Evolutionary conservation across 2,888 invertebrate species (phyloP).

Genomic region (Oligia latruncula): DNA sequence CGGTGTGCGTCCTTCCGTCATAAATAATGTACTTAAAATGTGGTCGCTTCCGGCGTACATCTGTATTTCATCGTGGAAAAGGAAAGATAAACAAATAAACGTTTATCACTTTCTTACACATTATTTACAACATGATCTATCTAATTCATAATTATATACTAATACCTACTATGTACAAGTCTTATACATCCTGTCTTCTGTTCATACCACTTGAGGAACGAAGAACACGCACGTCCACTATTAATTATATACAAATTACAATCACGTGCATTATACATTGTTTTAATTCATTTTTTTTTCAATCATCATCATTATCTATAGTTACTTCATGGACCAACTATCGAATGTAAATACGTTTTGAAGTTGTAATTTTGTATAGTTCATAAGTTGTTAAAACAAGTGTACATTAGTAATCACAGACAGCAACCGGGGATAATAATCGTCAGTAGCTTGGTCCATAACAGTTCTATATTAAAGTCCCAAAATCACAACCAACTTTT

Average conservation of each 20-base stretch:
- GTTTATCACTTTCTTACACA: slow-evolving; percentile 52
- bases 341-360: neutral
- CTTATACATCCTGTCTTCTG: slow-evolving; percentile 12
- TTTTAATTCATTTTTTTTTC: slow-evolving; percentile 8
- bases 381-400: neutral
- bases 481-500: slow-evolving; percentile 48
- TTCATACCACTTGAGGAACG: slow-evolving; percentile 3
- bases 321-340: slow-evolving; percentile 33
- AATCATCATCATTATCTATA: slow-evolving; percentile 1
- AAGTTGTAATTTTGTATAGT: neutral
- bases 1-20: slow-evolving; percentile 8
- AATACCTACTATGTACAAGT: slow-evolving; percentile 50
- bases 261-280: slow-evolving; percentile 6
- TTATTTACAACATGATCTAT: slow-evolving; percentile 63
- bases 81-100: slow-evolving; percentile 42
- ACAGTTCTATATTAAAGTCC: slow-evolving; percentile 15
- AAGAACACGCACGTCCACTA: neutral
- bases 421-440: neutral
- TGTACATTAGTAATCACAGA: neutral
- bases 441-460: slow-evolving; percentile 34
- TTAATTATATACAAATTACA: slow-evolving; percentile 34
- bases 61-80: slow-evolving; percentile 28
- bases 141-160: slow-evolving; percentile 49
- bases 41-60: slow-evolving; percentile 25
- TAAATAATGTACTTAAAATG: slow-evolving; percentile 22